phyloP scores from a whole-genome alignment of 2,113 vertebrate genomes.

The Ailurus styani region DNA sequence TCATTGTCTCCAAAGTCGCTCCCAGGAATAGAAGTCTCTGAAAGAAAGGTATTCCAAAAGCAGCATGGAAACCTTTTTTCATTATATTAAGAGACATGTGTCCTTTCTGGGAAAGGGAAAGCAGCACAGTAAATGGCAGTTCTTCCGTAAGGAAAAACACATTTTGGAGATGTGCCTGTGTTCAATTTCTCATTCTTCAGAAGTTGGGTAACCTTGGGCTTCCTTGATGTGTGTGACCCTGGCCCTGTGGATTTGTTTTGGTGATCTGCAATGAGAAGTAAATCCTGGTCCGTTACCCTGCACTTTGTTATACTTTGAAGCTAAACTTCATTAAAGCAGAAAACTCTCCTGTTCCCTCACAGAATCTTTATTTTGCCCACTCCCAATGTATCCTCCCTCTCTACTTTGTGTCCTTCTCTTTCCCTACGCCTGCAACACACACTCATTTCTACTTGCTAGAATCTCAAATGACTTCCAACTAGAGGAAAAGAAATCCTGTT shows the following conservation, averaged over 20 bases:
- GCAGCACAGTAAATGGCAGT: slow-evolving; percentile 53
- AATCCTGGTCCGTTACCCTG: not conserved
- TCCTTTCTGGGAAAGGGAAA: slow-evolving; percentile 45
- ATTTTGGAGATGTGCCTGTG: slow-evolving; percentile 54
- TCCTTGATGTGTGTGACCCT: not conserved
- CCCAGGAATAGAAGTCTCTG: slow-evolving; percentile 11
- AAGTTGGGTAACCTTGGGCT: slow-evolving; percentile 57
- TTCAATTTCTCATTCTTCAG: slow-evolving; percentile 60
- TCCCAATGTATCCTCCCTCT: not conserved
- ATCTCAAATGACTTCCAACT: slow-evolving; percentile 63
- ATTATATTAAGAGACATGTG: slow-evolving; percentile 54
- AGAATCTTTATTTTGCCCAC: not conserved
- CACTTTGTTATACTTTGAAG: not conserved
- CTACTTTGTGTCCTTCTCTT: not conserved
- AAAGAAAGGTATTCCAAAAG: not conserved
- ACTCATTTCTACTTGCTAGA: slow-evolving; percentile 31
- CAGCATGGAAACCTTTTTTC: slow-evolving; percentile 25
- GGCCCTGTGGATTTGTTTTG: not conserved
- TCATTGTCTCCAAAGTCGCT: not conserved
- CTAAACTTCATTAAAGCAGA: slow-evolving; percentile 16
- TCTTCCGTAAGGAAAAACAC: slow-evolving; percentile 58
- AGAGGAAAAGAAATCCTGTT: slow-evolving; percentile 72
- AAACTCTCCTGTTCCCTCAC: not conserved
- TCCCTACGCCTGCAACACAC: not conserved
- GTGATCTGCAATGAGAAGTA: not conserved